Base-by-base conservation (phyloP, 2,888 invertebrate species). In the Synergus umbraculus region DNA sequence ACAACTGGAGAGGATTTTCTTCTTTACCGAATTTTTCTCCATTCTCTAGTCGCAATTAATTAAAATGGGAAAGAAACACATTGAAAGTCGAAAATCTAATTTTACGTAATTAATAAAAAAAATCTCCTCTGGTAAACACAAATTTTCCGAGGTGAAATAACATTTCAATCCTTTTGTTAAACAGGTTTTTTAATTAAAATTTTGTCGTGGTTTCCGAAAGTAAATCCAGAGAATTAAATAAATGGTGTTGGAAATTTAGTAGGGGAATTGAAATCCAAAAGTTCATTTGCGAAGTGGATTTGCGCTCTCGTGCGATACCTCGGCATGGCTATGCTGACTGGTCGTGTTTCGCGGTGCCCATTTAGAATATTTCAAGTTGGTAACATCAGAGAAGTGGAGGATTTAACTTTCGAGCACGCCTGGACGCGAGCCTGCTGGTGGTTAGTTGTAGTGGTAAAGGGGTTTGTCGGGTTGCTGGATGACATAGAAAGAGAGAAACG, bases 401-500 rank as follows among this genome's bases (percentile, higher is more conserved):
- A 89, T 90, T 89, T 87, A 88, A 90, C 87, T 89, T 86, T 83
- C 81, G 79, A 77, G 64, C 78, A 63, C 63, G 73, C 78, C 76
- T 46, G 44, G 69, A 49, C 73, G 73, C 54, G 54, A 73, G 49
- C 41, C 22, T 60, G 37, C 29, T 66, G 46, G 60, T 9, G 64
- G 65, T 73, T 67, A 54, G 73, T 54, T 73, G 73, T 54, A 54
- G 49, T 73, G 73, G 54, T 73, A 78, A 79, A 77, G 63, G 29
- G 67, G 77, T 63, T 79, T 77, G 64, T 78, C 37, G 82, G 79
- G 81, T 78, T 54, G 82, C 81, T 80, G 77, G 41, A 65, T 63
- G 67, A 49, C 49, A 46, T 29, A 73, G 54, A 73, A 54, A 73
- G 73, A 54, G 67, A 77, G 49, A 64, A 79, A 77, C 46, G 79